Base-by-base conservation (phyloP, 2,888 invertebrate species). In the Netelia fuscicornis region DNA sequence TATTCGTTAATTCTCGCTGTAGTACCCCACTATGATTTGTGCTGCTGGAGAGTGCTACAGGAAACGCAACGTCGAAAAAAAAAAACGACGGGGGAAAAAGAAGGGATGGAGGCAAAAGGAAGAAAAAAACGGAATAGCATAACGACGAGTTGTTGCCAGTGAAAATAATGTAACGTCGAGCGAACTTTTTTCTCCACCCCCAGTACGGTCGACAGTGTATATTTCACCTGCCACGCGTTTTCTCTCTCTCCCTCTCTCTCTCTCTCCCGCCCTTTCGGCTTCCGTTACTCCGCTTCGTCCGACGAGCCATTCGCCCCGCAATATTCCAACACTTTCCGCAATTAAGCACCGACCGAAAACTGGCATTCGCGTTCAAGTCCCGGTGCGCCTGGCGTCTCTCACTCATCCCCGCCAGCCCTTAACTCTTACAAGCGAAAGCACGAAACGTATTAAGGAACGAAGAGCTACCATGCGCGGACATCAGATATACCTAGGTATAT, bases 131-230 rank as follows among this genome's bases (percentile, higher is more conserved):
- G 71, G 65, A 65, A 71, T 58, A 76, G 62, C 37, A 81, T 70
- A 74, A 80, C 76, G 89, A 86, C 70, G 78, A 88, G 89, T 87
- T 91, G 90, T 91, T 90, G 89, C 87, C 85, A 82, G 82, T 83
- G 86, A 87, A 90, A 91, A 91, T 91, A 90, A 91, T 89, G 90
- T 89, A 91, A 85, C 85, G 79, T 72, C 65, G 85, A 72, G 79
- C 74, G 37, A 74, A 74, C 54, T 10, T 58, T 42, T 68, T n/a
- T 67, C 77, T 20, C 44, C 72, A 30, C 25, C 44, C 48, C n/a
- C 56, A 48, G 67, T 90, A 87, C 79, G 70, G 71, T 42, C 58
- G 87, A 86, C 85, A 89, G 89, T 89, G 89, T 89, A 90, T 90
- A 91, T 91, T 91, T 91, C 90, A 89, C 88, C 89, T 86, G 87